These are phyloP conservation scores for Sciurus niger DNA, from an alignment of 2,113 vertebrate species.

Conservation along the genomic window DNA sequence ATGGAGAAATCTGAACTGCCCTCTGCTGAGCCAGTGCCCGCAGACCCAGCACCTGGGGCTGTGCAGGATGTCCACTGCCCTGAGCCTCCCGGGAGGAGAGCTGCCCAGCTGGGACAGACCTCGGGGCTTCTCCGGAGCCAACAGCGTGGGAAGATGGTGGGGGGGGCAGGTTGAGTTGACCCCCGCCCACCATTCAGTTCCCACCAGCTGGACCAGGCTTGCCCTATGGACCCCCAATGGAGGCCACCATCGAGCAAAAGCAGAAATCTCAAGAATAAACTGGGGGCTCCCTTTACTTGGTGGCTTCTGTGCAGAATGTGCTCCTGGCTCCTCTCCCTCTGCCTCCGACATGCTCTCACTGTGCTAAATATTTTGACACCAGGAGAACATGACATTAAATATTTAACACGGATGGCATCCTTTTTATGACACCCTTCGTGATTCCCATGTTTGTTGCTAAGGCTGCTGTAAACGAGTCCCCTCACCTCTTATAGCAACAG, in stretches of 20 bases:
- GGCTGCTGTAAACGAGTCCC: background rate
- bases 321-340: constrained; percentile 45
- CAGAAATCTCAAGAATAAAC: background rate
- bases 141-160: background rate
- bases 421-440: constrained; percentile 64
- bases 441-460: background rate
- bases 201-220: background rate
- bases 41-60: background rate
- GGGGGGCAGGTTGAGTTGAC: background rate
- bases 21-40: background rate
- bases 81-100: background rate
- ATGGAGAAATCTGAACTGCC: background rate
- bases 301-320: background rate
- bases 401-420: constrained; percentile 49
- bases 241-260: background rate
- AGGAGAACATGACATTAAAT: constrained; percentile 66
- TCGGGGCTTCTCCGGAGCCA: background rate
- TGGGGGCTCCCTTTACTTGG: background rate
- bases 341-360: background rate
- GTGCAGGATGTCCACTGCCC: background rate
- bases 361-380: constrained; percentile 69
- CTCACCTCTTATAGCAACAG: constrained; percentile 19
- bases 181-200: background rate
- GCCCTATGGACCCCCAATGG: background rate
- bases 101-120: background rate